These are phyloP conservation scores for Australoheros facetus DNA, from an alignment of 2,797 vertebrate genomes.

Conservation along the genomic window DNA sequence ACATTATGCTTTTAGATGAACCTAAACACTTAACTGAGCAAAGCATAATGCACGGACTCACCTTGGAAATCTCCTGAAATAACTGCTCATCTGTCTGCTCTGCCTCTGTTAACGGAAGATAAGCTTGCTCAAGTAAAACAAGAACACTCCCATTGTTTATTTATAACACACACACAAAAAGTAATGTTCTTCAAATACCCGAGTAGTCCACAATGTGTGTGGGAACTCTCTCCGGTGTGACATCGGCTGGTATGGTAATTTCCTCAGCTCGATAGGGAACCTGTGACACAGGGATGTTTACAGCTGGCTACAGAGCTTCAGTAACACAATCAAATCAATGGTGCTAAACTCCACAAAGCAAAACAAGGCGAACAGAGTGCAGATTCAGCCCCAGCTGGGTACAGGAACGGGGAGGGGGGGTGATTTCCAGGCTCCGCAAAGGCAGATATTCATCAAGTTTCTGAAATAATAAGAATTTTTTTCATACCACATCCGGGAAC, in stretches of 20 bases:
- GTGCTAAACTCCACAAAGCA: not conserved
- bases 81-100: constrained; percentile 96
- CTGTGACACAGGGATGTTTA: constrained; percentile 64
- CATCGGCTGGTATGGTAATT: constrained; percentile 96
- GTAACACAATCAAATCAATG: not conserved
- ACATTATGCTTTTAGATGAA: constrained; percentile 26
- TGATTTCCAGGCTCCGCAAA: not conserved
- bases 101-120: constrained; percentile 80
- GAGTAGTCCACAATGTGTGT: constrained; percentile 94
- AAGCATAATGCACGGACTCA: constrained; percentile 57
- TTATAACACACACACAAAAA: not conserved
- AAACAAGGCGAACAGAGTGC: not conserved
- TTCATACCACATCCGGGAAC: constrained; percentile 92
- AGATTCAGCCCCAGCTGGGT: not conserved
- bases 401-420: not conserved
- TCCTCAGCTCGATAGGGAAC: constrained; percentile 96
- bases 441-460: not conserved
- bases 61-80: constrained; percentile 95
- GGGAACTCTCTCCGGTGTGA: constrained; percentile 95
- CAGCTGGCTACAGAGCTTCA: not conserved
- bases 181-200: constrained; percentile 46
- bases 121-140: not conserved
- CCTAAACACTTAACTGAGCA: not conserved
- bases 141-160: not conserved
- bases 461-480: not conserved